Percentiles rank a stretch among this genome's conserved stretches.
Conservation (phyloP, 2,113 vertebrate species). For the Dasyprocta punctata region DNA sequence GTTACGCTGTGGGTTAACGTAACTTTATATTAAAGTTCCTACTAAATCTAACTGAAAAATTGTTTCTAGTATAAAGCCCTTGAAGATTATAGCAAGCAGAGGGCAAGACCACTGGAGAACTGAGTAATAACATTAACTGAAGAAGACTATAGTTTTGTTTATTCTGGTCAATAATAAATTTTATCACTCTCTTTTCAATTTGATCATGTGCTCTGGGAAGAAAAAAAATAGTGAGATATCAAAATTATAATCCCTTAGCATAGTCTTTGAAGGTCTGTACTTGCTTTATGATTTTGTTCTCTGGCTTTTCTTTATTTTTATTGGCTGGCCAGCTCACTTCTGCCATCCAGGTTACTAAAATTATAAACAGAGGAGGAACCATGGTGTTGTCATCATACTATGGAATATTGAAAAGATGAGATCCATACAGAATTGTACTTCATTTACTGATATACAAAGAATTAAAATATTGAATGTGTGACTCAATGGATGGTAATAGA, state of each 20-base stretch:
- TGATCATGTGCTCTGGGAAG: slow-evolving; percentile 48
- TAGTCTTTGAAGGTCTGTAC: slow-evolving; percentile 42
- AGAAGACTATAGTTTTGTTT: background rate
- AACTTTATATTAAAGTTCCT: slow-evolving; percentile 22
- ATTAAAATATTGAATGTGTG: slow-evolving; percentile 50
- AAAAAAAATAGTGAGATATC: slow-evolving; percentile 62
- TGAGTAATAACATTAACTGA: background rate
- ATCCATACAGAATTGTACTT: slow-evolving; percentile 56
- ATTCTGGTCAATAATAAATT: slow-evolving; percentile 11
- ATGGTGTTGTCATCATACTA: slow-evolving; percentile 68
- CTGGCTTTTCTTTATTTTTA: slow-evolving; percentile 61
- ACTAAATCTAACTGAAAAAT: background rate
- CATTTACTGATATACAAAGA: slow-evolving; percentile 75
- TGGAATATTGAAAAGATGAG: slow-evolving; percentile 83
- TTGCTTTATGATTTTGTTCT: slow-evolving; percentile 79
- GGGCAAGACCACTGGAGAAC: slow-evolving; percentile 3
- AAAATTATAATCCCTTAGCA: slow-evolving; percentile 75
- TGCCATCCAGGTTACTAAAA: slow-evolving; percentile 68
- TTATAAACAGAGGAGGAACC: slow-evolving; percentile 73
- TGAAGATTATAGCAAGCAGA: background rate
- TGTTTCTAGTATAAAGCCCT: slow-evolving; percentile 7
- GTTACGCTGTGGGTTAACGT: background rate
- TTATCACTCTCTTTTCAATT: slow-evolving; percentile 51
- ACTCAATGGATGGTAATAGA: slow-evolving; percentile 4
- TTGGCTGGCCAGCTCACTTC: slow-evolving; percentile 63